These are phyloP conservation scores for Parauchenoglanis punctatus DNA, from an alignment of 2,797 vertebrate genomes.

Conservation along the genomic window DNA sequence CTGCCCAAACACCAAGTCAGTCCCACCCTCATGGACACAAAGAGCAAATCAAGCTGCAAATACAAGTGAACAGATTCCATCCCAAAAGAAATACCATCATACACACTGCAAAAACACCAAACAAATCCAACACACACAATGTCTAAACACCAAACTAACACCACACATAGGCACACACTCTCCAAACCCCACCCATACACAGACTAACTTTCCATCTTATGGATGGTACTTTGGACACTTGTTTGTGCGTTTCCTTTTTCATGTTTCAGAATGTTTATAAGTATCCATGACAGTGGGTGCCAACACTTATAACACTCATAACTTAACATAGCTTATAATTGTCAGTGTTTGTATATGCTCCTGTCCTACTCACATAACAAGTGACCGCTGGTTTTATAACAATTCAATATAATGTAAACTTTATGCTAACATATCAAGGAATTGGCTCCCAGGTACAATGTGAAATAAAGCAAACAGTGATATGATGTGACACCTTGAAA, in stretches of 20 bases:
- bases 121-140: not conserved
- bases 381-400: not conserved
- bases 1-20: not conserved
- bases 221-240: not conserved
- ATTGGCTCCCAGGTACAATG: not conserved
- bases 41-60: not conserved
- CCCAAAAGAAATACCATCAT: not conserved
- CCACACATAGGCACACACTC: not conserved
- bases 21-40: not conserved
- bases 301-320: constrained; percentile 12
- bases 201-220: not conserved
- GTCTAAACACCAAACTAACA: not conserved
- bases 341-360: constrained; percentile 10
- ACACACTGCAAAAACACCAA: not conserved
- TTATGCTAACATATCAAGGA: not conserved
- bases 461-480: not conserved
- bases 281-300: not conserved
- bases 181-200: not conserved
- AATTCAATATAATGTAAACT: not conserved
- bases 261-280: constrained; percentile 8
- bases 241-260: constrained; percentile 11
- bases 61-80: no score
- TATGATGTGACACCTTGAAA: not conserved
- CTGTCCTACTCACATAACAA: not conserved
- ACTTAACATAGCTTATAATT: constrained; percentile 25